These are phyloP conservation scores for Pseudanteris insignis DNA, from an alignment of 2,888 invertebrate genomes.

Conservation along the genomic window DNA sequence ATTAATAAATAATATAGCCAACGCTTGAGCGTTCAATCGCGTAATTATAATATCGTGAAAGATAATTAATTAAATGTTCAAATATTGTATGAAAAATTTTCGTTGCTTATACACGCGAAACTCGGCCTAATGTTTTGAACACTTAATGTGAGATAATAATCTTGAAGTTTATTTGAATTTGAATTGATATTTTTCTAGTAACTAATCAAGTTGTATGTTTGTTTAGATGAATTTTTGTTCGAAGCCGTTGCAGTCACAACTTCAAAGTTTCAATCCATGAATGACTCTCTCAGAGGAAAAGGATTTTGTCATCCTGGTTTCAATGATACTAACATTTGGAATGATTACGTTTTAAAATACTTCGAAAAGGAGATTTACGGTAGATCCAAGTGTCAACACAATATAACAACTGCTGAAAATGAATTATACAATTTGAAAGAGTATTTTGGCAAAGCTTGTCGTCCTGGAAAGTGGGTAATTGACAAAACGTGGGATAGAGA, in stretches of 20 bases:
- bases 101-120: too few relatives aligned
- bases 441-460: conserved; percentile 77
- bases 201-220: too few relatives aligned
- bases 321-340: conserved; percentile 69
- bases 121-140: too few relatives aligned
- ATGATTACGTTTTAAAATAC: conserved; percentile 71
- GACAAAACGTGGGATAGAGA: conserved; percentile 69
- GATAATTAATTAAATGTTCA: too few relatives aligned
- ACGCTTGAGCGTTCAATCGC: too few relatives aligned
- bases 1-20: too few relatives aligned
- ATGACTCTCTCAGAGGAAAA: conserved; percentile 64
- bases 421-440: conserved; percentile 71
- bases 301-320: conserved; percentile 76
- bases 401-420: conserved; percentile 66
- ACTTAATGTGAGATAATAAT: too few relatives aligned
- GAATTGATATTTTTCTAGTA: too few relatives aligned
- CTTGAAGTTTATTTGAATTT: too few relatives aligned
- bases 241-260: conserved; percentile 73
- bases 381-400: conserved; percentile 58
- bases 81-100: too few relatives aligned
- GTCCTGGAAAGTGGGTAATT: conserved; percentile 77
- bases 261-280: conserved; percentile 57
- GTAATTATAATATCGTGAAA: too few relatives aligned
- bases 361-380: conserved; percentile 69
- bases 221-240: conserved; percentile 68